phyloP scores from a whole-genome alignment of 2,113 vertebrate genomes.

The Notiomystis cincta region DNA sequence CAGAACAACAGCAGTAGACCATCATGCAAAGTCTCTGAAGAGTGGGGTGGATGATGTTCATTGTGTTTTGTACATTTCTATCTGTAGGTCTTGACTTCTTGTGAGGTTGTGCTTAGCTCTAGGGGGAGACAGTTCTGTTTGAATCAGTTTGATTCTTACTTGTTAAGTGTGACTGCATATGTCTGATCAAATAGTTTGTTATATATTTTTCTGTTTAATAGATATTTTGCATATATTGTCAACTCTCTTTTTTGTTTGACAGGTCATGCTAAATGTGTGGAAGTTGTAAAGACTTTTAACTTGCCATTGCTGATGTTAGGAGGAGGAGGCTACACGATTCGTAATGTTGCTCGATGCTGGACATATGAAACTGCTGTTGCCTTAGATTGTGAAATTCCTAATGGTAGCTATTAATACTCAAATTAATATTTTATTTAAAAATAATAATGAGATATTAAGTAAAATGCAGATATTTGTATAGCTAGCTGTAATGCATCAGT shows the following conservation, averaged over 20 bases:
- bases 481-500: not conserved
- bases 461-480: not conserved
- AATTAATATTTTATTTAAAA: not conserved
- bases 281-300: slow-evolving; percentile 85
- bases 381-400: slow-evolving; percentile 83
- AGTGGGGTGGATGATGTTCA: not conserved
- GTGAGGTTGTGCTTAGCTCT: not conserved
- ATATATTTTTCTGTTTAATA: not conserved
- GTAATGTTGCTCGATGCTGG: slow-evolving; percentile 84
- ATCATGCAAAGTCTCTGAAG: not conserved
- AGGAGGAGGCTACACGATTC: slow-evolving; percentile 83
- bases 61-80: not conserved
- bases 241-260: slow-evolving; percentile 18
- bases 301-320: slow-evolving; percentile 82
- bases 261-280: slow-evolving; percentile 86
- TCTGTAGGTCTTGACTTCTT: not conserved
- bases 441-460: not conserved
- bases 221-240: not conserved
- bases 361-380: slow-evolving; percentile 84
- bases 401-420: slow-evolving; percentile 67
- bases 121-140: not conserved
- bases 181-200: not conserved
- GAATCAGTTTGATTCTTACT: not conserved
- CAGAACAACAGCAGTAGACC: not conserved
- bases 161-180: not conserved